Conservation (phyloP, 2,113 vertebrate genomes). For the Diphyllodes magnificus region DNA sequence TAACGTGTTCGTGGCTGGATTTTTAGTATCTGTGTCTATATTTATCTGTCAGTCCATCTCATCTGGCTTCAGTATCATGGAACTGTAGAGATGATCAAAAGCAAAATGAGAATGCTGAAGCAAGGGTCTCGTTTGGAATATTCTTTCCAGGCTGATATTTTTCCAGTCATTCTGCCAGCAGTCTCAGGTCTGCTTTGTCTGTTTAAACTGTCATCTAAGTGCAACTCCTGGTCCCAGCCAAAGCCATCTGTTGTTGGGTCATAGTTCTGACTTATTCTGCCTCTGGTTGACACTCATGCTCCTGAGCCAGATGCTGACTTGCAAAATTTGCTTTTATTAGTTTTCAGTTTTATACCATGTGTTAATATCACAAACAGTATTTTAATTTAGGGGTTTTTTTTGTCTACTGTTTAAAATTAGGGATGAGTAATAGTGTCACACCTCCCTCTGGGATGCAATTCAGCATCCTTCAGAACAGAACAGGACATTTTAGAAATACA, state of each 20-base stretch:
- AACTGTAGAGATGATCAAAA: slow-evolving; percentile 14
- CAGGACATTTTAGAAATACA: background rate
- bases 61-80: background rate
- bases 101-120: background rate
- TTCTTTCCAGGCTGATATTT: slow-evolving; percentile 40
- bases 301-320: slow-evolving; percentile 51
- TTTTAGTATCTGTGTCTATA: background rate
- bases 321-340: slow-evolving; percentile 26
- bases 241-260: slow-evolving; percentile 50
- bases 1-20: background rate
- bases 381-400: background rate
- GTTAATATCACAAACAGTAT: slow-evolving; percentile 19
- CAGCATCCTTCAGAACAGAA: background rate
- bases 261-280: slow-evolving; percentile 55
- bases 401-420: slow-evolving; percentile 1
- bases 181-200: slow-evolving; percentile 36
- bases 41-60: background rate
- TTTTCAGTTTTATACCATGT: slow-evolving; percentile 29
- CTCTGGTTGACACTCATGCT: background rate
- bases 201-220: slow-evolving; percentile 33
- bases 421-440: slow-evolving; percentile 28
- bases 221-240: slow-evolving; percentile 13
- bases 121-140: slow-evolving; percentile 18
- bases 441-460: background rate
- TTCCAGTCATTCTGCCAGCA: slow-evolving; percentile 40